Percentiles rank a stretch among this genome's conserved stretches.
Conservation (phyloP, 2,888 invertebrate genomes). For the Ephialtes manifestator region DNA sequence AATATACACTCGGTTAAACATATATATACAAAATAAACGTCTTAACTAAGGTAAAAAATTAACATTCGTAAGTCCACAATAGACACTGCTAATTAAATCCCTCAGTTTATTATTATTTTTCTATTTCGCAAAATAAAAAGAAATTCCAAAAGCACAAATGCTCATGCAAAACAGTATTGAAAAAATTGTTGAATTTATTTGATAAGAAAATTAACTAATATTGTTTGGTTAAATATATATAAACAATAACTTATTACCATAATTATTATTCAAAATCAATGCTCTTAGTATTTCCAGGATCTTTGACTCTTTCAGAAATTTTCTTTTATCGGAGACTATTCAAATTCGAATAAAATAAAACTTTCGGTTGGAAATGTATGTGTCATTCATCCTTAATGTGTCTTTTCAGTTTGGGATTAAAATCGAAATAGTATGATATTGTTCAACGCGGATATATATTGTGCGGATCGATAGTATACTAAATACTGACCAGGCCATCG, state of each 20-base stretch:
- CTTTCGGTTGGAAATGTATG: too few relatives aligned
- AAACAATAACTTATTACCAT: not conserved
- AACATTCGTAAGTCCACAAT: not conserved
- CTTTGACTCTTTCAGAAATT: not conserved
- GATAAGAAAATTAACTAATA: too few relatives aligned
- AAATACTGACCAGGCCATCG: slow-evolving; percentile 92
- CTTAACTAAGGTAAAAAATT: not conserved
- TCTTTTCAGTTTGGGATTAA: not conserved
- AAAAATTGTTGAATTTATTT: too few relatives aligned
- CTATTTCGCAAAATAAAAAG: too few relatives aligned
- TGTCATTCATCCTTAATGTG: not conserved
- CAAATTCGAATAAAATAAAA: too few relatives aligned
- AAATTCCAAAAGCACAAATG: too few relatives aligned
- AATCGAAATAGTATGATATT: not conserved
- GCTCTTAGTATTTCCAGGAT: not conserved
- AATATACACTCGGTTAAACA: not conserved
- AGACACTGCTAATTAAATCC: not conserved
- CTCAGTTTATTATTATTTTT: not conserved
- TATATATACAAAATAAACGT: not conserved
- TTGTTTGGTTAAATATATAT: too few relatives aligned
- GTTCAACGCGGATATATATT: not conserved
- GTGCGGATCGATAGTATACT: slow-evolving; percentile 9
- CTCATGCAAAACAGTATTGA: too few relatives aligned
- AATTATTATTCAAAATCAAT: too few relatives aligned
- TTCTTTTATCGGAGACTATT: too few relatives aligned